These are phyloP conservation scores for Theristus sp. DNA, from an alignment of 2,888 invertebrate species.

Conservation along the genomic window DNA sequence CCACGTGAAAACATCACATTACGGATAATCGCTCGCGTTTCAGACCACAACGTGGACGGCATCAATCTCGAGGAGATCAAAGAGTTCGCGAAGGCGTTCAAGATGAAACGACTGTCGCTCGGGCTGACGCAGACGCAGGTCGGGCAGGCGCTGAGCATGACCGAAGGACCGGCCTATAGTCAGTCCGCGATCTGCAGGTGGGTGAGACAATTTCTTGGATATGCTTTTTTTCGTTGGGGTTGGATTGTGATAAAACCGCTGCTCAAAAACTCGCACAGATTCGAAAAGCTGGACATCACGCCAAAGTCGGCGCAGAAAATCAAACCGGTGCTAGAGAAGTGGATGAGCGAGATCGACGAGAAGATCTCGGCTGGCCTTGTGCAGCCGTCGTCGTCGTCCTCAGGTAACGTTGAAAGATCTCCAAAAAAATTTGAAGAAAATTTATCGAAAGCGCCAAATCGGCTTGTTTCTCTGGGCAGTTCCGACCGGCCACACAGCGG, in stretches of 20 bases:
- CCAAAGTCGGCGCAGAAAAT: constrained; percentile 99
- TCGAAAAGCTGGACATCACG: constrained; percentile 96
- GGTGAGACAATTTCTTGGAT: constrained; percentile 18
- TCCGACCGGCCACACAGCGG: no score
- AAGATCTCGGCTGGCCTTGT: constrained; percentile 23
- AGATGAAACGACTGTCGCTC: constrained; percentile 62
- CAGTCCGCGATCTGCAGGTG: constrained; percentile 99
- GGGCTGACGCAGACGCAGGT: constrained; percentile 42
- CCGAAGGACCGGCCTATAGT: constrained; percentile 92
- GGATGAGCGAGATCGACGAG: constrained; percentile 98
- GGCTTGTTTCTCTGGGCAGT: no score
- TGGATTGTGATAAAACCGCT: background rate
- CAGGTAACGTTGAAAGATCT: no score
- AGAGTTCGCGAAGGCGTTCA: constrained; percentile 63
- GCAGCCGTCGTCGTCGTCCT: background rate
- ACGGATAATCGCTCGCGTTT: background rate
- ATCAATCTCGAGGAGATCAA: constrained; percentile 92
- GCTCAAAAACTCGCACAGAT: constrained; percentile 44
- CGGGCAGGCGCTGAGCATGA: constrained; percentile 70
- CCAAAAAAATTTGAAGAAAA: no score
- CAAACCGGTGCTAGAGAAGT: constrained; percentile 88
- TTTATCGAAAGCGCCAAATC: no score
- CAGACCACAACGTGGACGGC: constrained; percentile 44
- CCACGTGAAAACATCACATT: no score
- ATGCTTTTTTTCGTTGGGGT: no score